A percentile compares a stretch with the other conserved stretches of the same genome.
These are phyloP conservation scores for Catostomus latipinnis DNA, from an alignment of 2,797 vertebrate species.

Conservation along the genomic window DNA sequence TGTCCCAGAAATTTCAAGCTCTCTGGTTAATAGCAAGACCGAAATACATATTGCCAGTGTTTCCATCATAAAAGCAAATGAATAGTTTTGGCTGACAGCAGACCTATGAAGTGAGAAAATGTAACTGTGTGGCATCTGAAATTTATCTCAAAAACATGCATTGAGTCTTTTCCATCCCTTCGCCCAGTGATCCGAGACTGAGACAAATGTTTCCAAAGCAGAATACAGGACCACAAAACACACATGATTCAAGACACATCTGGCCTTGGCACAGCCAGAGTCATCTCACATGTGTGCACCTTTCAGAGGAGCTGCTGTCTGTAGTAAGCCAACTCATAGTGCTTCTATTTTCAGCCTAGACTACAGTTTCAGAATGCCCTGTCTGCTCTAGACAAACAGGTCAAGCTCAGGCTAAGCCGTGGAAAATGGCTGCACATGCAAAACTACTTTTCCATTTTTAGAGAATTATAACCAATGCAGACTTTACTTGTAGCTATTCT, in stretches of 20 bases:
- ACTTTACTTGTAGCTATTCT: slow-evolving; percentile 64
- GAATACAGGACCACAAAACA: slow-evolving; percentile 58
- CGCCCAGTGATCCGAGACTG: slow-evolving; percentile 17
- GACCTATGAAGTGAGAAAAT: slow-evolving; percentile 50
- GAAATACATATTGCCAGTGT: slow-evolving; percentile 61
- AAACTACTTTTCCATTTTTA: slow-evolving; percentile 43
- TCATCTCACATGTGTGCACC: slow-evolving; percentile 43
- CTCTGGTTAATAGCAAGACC: slow-evolving; percentile 5
- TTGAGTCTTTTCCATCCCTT: slow-evolving; percentile 45
- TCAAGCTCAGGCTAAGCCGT: slow-evolving; percentile 33
- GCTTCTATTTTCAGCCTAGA: slow-evolving; percentile 7
- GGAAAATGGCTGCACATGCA: neutral
- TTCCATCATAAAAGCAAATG: slow-evolving; percentile 69
- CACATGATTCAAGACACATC: slow-evolving; percentile 73
- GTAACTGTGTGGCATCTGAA: slow-evolving; percentile 49
- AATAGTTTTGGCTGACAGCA: slow-evolving; percentile 42
- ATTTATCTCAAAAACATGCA: slow-evolving; percentile 41
- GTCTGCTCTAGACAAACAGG: slow-evolving; percentile 39
- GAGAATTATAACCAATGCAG: slow-evolving; percentile 55
- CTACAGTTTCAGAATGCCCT: slow-evolving; percentile 50
- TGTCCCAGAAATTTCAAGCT: neutral
- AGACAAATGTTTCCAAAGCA: slow-evolving; percentile 55
- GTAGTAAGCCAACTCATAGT: neutral
- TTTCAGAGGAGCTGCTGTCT: slow-evolving; percentile 26
- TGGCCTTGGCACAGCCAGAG: slow-evolving; percentile 61